Conservation (phyloP, 1,140 invertebrate species). For the Eriosoma lanigerum region DNA sequence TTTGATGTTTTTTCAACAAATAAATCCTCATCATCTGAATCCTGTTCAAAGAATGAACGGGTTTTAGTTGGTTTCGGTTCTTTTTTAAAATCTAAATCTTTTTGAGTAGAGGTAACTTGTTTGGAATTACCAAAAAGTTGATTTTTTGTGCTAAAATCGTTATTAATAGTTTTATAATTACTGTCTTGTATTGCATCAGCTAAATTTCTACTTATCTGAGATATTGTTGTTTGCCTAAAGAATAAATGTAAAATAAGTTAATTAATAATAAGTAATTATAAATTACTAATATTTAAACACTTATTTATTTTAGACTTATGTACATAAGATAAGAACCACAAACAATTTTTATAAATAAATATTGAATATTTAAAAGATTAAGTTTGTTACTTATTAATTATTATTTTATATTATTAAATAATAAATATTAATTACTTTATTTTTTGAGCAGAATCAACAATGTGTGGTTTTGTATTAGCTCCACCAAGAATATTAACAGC, state of each 20-base stretch:
- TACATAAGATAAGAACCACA: neutral
- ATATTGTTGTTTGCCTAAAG: neutral
- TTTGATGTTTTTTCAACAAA: neutral
- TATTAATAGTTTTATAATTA: neutral
- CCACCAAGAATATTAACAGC: constrained; percentile 22
- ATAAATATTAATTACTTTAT: neutral
- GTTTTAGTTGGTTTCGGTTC: constrained; percentile 10
- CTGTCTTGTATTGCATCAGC: neutral
- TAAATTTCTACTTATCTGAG: neutral
- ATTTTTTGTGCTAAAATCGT: neutral
- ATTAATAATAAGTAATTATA: too few relatives aligned
- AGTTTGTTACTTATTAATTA: too few relatives aligned
- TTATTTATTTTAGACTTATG: neutral
- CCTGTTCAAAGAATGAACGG: constrained; percentile 10
- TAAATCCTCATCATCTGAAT: constrained; percentile 39
- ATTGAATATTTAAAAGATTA: too few relatives aligned
- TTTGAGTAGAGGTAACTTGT: neutral
- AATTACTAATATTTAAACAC: too few relatives aligned
- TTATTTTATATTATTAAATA: too few relatives aligned
- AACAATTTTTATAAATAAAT: too few relatives aligned
- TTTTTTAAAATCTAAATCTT: neutral
- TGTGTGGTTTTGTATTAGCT: neutral
- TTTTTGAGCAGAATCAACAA: neutral
- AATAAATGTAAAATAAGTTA: neutral
- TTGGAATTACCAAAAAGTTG: neutral